These are phyloP conservation scores for Orestias chungarensis DNA, from an alignment of 2,797 vertebrate genomes.

Conservation along the genomic window DNA sequence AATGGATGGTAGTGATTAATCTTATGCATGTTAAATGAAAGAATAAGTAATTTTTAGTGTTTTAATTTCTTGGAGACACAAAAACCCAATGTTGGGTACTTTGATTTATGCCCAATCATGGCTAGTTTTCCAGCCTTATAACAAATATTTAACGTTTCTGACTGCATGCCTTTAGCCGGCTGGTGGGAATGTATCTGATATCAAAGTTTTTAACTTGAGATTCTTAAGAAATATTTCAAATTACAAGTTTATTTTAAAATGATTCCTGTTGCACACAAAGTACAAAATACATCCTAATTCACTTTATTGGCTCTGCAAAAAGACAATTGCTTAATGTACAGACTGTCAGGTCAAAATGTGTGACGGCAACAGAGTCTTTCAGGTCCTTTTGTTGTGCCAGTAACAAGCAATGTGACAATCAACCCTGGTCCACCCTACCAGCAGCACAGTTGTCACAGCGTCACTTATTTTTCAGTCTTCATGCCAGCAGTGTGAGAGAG, in stretches of 20 bases:
- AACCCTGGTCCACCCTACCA: neutral
- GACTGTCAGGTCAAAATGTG: neutral
- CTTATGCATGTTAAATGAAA: neutral
- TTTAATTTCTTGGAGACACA: neutral
- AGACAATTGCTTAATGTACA: neutral
- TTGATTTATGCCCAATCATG: neutral
- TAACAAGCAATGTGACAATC: neutral
- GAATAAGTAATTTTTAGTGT: neutral
- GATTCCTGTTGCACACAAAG: neutral
- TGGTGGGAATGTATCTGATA: neutral
- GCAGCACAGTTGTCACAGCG: slow-evolving; percentile 5
- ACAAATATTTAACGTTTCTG: neutral
- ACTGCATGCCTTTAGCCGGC: neutral
- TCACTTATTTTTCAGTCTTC: slow-evolving; percentile 23
- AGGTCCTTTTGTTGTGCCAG: neutral
- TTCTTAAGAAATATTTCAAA: neutral
- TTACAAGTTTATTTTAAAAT: neutral
- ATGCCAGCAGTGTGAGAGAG: slow-evolving; percentile 50
- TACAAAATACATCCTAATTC: neutral
- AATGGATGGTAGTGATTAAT: neutral
- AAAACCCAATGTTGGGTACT: neutral
- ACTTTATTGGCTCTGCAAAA: neutral
- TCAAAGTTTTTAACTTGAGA: neutral
- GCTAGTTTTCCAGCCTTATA: neutral
- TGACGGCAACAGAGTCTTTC: neutral